Conservation (phyloP, 2,113 vertebrate species). For the Indicator maculatus region DNA sequence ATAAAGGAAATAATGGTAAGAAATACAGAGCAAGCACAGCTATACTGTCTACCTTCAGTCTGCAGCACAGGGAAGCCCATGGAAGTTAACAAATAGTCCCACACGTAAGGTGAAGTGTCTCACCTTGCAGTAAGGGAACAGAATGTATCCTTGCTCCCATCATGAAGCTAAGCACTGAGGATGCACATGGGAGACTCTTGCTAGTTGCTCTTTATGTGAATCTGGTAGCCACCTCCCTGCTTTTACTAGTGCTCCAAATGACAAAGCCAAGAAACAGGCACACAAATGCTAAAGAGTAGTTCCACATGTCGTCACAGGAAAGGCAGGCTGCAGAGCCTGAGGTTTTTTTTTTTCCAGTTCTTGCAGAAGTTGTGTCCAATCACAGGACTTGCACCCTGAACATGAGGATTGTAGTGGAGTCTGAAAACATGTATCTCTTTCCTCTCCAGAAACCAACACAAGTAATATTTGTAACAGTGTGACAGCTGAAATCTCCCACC, state of each 20-base stretch:
- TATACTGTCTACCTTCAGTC: not conserved
- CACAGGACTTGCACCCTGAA: not conserved
- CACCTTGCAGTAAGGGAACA: not conserved
- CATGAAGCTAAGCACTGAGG: not conserved
- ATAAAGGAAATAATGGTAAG: not conserved
- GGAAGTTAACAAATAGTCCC: not conserved
- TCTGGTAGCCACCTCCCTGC: not conserved
- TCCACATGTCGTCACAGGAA: not conserved
- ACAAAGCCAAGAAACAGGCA: not conserved
- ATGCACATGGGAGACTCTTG: not conserved
- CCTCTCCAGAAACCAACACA: not conserved
- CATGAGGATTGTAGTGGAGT: not conserved
- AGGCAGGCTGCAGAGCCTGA: not conserved
- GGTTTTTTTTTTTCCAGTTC: not conserved
- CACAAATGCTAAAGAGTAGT: accelerated
- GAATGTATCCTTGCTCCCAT: not conserved
- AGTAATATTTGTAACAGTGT: not conserved
- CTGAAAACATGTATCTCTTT: not conserved
- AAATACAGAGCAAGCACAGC: not conserved
- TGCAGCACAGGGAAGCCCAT: not conserved
- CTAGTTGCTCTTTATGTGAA: not conserved
- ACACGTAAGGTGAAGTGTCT: not conserved
- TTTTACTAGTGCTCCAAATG: not conserved
- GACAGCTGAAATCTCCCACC: too few relatives aligned
- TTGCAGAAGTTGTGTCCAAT: not conserved